Evolutionary conservation across 2,113 vertebrate genomes (phyloP), one percentile per base, ranked within the genome.

Genomic region (Misgurnus anguillicaudatus): DNA sequence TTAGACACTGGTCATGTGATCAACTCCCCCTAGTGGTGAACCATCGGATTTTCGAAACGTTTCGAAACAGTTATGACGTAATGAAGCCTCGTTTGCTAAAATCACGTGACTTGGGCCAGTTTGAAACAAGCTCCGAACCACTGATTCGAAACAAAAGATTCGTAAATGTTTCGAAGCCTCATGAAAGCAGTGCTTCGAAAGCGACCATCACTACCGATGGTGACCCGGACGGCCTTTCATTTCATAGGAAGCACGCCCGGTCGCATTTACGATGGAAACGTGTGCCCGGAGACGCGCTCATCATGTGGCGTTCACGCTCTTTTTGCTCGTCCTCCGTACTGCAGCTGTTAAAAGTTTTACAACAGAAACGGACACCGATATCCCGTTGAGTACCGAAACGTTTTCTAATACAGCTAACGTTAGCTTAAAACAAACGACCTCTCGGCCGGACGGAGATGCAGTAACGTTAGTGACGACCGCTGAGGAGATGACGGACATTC

Each of bases 251-350:
- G 84, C 86, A 80, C 75, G 79, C 85, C 71, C 80, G 21, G 64
- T 76, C 71, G 86, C 76, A 79, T 81, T 84, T 80, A 91, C 87
- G 86, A 93, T 92, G 92, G 90, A 88, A 93, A 89, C 90, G 90
- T 88, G 91, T 79, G 87, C 81, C 70, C 58, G 80, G 87, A 87
- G 81, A 85, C 87, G 82, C 78, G 85, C 87, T 85, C 83, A 80
- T 74, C 81, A 87, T 67, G 80, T 83, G 79, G 66, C 89, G 83
- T 88, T 92, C 62, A 84, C 90, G 85, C 77, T 88, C 73, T 80
- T 89, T 47, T 85, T 87, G 84, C 82, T 84, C 82, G 82, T 88
- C 85, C 84, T 90, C 51, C 51, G 82, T 75, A 4, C 42, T 45
- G 31, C 53, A 24, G 47, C 62, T 80, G 87, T 87, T 72, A 84